A percentile compares a stretch with the other conserved stretches of the same genome.
These are phyloP conservation scores for Abramis brama DNA, from an alignment of 2,113 vertebrate species.

Conservation along the genomic window DNA sequence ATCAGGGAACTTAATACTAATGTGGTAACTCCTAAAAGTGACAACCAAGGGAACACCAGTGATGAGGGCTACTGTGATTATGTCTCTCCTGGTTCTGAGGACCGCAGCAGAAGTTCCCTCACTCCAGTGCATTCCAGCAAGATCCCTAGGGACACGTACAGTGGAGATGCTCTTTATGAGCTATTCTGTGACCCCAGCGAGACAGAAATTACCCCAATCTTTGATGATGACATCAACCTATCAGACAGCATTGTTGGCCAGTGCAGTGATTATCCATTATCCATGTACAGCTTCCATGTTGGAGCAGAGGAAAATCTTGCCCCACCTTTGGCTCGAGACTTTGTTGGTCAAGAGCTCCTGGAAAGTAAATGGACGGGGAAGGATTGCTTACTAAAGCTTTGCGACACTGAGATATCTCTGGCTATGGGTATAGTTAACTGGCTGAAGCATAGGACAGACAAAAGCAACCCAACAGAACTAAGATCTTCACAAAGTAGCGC, in stretches of 20 bases:
- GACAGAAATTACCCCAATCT: conserved; percentile 67
- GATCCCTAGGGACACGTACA: conserved; percentile 84
- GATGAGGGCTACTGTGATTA: conserved; percentile 89
- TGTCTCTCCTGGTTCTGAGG: conserved; percentile 80
- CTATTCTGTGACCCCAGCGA: conserved; percentile 82
- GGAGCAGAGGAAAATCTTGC: conserved; percentile 86
- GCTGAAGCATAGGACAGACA: conserved; percentile 71
- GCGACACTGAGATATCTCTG: conserved; percentile 84
- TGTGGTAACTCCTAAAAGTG: conserved; percentile 80
- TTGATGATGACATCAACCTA: conserved; percentile 77
- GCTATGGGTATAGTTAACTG: conserved; percentile 88
- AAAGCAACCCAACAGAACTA: conserved; percentile 4
- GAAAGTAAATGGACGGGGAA: conserved; percentile 86
- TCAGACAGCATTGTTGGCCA: conserved; percentile 78
- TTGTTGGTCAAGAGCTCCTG: conserved; percentile 79
- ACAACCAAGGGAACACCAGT: conserved; percentile 83
- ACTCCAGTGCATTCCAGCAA: conserved; percentile 64
- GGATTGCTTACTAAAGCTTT: conserved; percentile 86
- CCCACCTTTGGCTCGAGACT: conserved; percentile 73
- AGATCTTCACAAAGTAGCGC: not conserved
- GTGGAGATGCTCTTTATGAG: conserved; percentile 86
- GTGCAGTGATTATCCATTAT: conserved; percentile 77
- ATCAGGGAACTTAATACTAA: conserved; percentile 70
- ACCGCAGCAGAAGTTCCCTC: conserved; percentile 69
- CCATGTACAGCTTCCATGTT: conserved; percentile 85